Evolutionary conservation across 2,888 invertebrate genomes (phyloP), one percentile per base, ranked within the genome.

Genomic region (Stenolophus ochropezus): DNA sequence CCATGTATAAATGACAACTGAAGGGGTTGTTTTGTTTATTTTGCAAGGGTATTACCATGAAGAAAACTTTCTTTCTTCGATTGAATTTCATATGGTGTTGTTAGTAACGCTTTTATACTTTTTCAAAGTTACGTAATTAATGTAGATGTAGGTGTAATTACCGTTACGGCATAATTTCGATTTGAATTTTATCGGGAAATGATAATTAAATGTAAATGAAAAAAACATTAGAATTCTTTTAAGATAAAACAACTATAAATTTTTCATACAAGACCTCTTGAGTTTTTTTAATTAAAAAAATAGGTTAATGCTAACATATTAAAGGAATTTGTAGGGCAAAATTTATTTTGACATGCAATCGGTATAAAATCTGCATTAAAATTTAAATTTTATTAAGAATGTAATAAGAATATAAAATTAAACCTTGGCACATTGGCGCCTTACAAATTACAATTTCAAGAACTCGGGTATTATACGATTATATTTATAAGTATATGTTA

Each of bases 191-290:
- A 56, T 56, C 18, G 56, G 56, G 4, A 56, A 21, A 56, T 18
- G 56, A 56, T 56, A 56, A 56, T 56, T 56, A 56, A 56, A 56
- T 56, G 56, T 56, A 56, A 56, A 56, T 56, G 56, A 4, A 56
- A 21, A n/a, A 56, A 56, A 56, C 18, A 18, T 53, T 53, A 53
- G 6, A 53, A 53, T 53, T 51, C 51, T 51, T 51, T 51, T 51
- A 18, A 51, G 51, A 51, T 51, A 51, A 51, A 8, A 51, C 4
- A 51, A 51, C 4, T 14, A 51, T 51, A 51, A 1, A 18, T 51
- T 42, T 42, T 8, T 42, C 33, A 42, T 11, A 42, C 33, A 42
- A n/a, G 11, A 42, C 33, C 33, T 42, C 11, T 27, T 4, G 11
- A 42, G 33, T 42, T 42, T 42, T 42, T 42, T 42, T 8, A 42